Conservation (phyloP, 2,797 vertebrate species). For the Anguilla marmorata region DNA sequence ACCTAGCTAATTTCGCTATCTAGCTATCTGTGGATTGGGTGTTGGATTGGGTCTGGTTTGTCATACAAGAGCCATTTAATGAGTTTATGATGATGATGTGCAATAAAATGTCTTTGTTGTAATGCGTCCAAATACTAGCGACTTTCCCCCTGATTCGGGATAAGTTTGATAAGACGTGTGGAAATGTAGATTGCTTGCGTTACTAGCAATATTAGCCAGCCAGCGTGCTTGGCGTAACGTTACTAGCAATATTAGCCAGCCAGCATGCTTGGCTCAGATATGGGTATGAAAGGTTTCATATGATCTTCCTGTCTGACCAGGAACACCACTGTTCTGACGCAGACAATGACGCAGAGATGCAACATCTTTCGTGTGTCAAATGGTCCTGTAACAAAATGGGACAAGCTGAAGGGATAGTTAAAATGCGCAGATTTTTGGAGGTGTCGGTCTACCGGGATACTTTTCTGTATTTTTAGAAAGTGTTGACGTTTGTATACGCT, state of each 20-base stretch:
- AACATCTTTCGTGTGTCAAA: background rate
- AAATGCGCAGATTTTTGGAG: background rate
- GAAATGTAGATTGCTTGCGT: background rate
- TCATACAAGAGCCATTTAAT: background rate
- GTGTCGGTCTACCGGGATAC: background rate
- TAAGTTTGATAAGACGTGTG: background rate
- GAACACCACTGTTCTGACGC: constrained; percentile 17
- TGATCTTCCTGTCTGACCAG: background rate
- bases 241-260: background rate
- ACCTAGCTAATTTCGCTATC: background rate
- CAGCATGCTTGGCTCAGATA: background rate
- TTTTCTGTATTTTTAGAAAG: background rate
- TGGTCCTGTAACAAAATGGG: background rate
- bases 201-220: background rate
- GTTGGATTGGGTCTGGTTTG: background rate
- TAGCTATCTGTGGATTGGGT: background rate
- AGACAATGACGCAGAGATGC: constrained; percentile 9
- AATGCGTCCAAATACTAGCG: background rate
- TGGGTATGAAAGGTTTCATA: background rate
- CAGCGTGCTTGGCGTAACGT: background rate
- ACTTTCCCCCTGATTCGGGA: background rate
- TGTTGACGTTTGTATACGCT: background rate
- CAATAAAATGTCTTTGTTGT: background rate
- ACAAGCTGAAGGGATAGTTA: background rate
- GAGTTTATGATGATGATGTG: background rate